phyloP scores from a whole-genome alignment of 1,140 invertebrate species.

The Drosophila mayri region DNA sequence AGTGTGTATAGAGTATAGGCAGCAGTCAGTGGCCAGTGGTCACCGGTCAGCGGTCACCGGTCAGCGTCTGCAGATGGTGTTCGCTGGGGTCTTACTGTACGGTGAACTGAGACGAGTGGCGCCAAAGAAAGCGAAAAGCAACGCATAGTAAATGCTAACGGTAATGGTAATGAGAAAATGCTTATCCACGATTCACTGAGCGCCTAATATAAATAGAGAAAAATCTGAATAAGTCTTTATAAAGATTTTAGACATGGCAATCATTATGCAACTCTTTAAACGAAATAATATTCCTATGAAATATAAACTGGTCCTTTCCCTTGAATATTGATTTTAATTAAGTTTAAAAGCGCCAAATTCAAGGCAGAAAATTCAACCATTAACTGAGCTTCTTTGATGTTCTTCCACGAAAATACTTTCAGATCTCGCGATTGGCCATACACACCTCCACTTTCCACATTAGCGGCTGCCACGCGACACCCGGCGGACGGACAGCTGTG shows the following conservation, averaged over 20 bases:
- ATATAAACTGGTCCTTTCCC: not conserved
- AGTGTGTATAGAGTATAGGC: slow-evolving; percentile 12
- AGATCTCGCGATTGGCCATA: not conserved
- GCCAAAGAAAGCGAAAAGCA: slow-evolving; percentile 60
- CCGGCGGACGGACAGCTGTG: slow-evolving; percentile 16
- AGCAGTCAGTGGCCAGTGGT: slow-evolving; percentile 28
- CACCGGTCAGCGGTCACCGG: slow-evolving; percentile 43
- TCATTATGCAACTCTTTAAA: not conserved
- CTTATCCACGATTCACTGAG: slow-evolving; percentile 41
- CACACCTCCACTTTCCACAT: slow-evolving; percentile 16
- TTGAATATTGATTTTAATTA: not conserved
- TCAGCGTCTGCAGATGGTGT: slow-evolving; percentile 24
- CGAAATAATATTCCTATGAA: not conserved
- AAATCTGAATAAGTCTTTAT: not conserved
- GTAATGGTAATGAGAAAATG: slow-evolving; percentile 55
- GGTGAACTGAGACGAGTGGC: slow-evolving; percentile 23
- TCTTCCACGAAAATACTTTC: slow-evolving; percentile 8
- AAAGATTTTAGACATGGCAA: not conserved
- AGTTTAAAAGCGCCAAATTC: not conserved
- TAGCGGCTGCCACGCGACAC: slow-evolving; percentile 52
- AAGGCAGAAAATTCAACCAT: not conserved
- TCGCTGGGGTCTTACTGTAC: slow-evolving; percentile 21
- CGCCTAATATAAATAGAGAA: not conserved
- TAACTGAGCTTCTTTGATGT: not conserved
- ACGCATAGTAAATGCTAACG: slow-evolving; percentile 49